Percentiles rank a stretch among this genome's conserved stretches.
These are phyloP conservation scores for Anhinga rufa DNA, from an alignment of 2,113 vertebrate genomes.

Conservation along the genomic window DNA sequence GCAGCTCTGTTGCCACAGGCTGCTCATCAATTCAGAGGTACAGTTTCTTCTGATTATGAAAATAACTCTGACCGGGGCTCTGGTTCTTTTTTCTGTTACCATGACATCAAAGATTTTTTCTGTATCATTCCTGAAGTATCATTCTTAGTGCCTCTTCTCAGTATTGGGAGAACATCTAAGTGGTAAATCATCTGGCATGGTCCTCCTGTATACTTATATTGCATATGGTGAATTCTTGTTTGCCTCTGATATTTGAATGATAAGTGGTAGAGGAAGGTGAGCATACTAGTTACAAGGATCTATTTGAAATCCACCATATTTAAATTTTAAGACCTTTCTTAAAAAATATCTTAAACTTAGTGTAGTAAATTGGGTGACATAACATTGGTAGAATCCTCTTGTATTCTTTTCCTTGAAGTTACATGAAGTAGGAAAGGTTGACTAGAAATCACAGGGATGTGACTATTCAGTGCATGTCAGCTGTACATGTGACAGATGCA, in stretches of 20 bases:
- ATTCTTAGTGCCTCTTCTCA: neutral
- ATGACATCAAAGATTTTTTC: neutral
- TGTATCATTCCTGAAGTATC: neutral
- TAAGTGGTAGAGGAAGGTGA: neutral
- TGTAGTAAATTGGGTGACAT: neutral
- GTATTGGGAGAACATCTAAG: neutral
- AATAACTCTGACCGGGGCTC: neutral
- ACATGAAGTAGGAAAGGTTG: neutral
- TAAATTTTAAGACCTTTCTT: neutral
- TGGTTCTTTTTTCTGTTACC: constrained; percentile 19
- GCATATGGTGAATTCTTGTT: neutral
- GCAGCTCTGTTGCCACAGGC: neutral
- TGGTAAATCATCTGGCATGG: neutral
- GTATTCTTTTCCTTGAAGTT: neutral
- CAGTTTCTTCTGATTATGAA: neutral
- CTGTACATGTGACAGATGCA: neutral
- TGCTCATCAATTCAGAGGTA: neutral
- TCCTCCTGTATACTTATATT: neutral
- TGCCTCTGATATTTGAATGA: neutral
- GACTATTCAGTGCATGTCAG: neutral
- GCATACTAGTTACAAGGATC: neutral
- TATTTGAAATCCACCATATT: neutral
- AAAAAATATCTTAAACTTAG: neutral
- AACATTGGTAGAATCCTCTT: neutral
- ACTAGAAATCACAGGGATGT: neutral